A percentile compares a stretch with the other conserved stretches of the same genome.
phyloP scores from a whole-genome alignment of 2,888 invertebrate species.

The Ephialtes manifestator region DNA sequence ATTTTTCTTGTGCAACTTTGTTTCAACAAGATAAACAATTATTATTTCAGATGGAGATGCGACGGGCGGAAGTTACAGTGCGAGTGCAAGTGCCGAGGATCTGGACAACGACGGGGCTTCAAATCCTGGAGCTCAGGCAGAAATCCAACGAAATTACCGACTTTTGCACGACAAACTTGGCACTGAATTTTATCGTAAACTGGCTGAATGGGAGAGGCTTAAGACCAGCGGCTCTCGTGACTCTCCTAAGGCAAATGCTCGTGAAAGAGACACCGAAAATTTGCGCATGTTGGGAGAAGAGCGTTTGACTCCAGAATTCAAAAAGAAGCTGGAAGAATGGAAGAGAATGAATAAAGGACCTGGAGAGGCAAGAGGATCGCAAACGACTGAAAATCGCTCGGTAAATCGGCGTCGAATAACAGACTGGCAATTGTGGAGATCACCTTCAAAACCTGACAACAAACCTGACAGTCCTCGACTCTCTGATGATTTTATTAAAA shows the following conservation, averaged over 20 bases:
- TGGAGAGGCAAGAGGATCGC: constrained; percentile 67
- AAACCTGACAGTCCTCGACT: constrained; percentile 65
- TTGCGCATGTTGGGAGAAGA: constrained; percentile 87
- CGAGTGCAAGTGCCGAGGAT: constrained; percentile 79
- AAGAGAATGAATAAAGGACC: constrained; percentile 90
- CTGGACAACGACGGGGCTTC: constrained; percentile 71
- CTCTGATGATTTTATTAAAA: constrained; percentile 92
- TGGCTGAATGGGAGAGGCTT: constrained; percentile 88
- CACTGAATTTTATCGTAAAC: constrained; percentile 91
- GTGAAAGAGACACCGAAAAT: constrained; percentile 76
- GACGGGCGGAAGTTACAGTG: constrained; percentile 74
- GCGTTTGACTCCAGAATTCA: constrained; percentile 92
- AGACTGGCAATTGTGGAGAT: constrained; percentile 89
- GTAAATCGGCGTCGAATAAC: constrained; percentile 86
- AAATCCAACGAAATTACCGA: constrained; percentile 91
- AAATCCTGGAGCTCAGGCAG: constrained; percentile 86
- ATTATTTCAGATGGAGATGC: constrained; percentile 59
- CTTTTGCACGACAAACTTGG: constrained; percentile 91
- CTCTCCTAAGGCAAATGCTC: constrained; percentile 52
- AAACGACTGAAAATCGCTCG: constrained; percentile 74
- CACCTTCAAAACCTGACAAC: constrained; percentile 79
- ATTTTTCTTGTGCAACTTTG: no score
- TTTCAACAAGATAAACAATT: background rate
- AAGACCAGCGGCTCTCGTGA: constrained; percentile 73
- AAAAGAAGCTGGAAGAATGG: constrained; percentile 95